Base-by-base conservation (phyloP, 1,140 invertebrate genomes). In the Meteorus sp. region DNA sequence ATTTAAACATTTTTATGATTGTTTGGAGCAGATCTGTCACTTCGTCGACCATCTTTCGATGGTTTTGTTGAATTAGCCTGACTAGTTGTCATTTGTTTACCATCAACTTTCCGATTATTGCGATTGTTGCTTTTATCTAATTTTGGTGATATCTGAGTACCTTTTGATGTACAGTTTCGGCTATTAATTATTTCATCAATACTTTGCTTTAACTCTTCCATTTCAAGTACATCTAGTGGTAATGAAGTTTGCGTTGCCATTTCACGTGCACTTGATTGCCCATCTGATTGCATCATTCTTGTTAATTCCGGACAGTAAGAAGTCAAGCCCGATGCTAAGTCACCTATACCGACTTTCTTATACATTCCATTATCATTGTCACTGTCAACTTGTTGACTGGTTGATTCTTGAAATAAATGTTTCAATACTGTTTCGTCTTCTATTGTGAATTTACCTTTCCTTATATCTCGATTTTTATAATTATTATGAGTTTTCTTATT, bases 191-290 rank as follows among this genome's bases (percentile, higher is more conserved):
- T 72, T 48, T 80, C 77, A 45, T 77, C 74, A 48, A 80, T 80
- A 55, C 71, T 81, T 50, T 78, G 70, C 51, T 79, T 77, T 9
- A 79, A 65, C 43, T 74, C 77, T 45, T 78, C 76, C 72, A 80
- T 76, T 61, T 81, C 79, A 7, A 79, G 59, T 55, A 80, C 72
- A 56, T 80, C 78, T 13, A 80, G 67, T 0, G 79, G 69, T 4
- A 80, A 44, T 4, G 82, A 72, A 1, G 82, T 85, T 62, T 84
- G 84, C 9, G 81, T 85, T 2, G 83, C 81, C 27, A 87, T 85
- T 70, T 87, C 85, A 59, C 82, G 79, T 0, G 83, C 84, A 69
- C 83, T 85, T 0, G 82, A 81, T 62, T 86, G 84, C 11, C 82
- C 81, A 48, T 84, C 81, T 2, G 73, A 76, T 52, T 83, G 77